Conservation (phyloP, 2,113 vertebrate genomes). For the Burhinus bistriatus region DNA sequence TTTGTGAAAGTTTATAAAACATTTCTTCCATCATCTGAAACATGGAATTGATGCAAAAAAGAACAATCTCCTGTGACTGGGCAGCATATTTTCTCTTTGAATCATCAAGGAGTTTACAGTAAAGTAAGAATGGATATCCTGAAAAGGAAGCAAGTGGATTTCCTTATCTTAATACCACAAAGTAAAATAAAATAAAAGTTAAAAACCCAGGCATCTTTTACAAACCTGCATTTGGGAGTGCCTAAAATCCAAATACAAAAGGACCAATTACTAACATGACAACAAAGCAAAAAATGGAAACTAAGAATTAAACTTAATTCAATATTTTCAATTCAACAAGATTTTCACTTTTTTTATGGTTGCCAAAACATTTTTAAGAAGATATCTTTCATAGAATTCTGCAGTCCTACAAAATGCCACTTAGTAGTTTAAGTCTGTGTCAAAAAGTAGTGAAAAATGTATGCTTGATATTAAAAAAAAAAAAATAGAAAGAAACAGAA, state of each 20-base stretch:
- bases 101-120: conserved; percentile 1
- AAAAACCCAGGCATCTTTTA: not conserved
- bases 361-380: not conserved
- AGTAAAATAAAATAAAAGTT: not conserved
- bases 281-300: not conserved
- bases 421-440: not conserved
- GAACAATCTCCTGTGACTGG: conserved; percentile 39
- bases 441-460: conserved; percentile 11
- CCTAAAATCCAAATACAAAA: conserved; percentile 28
- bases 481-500: conserved; percentile 1
- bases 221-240: not conserved
- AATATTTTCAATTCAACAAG: not conserved
- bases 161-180: not conserved
- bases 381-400: not conserved
- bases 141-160: not conserved
- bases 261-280: not conserved
- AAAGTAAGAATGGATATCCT: conserved; percentile 24
- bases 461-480: not conserved
- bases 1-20: conserved; percentile 62
- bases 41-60: conserved; percentile 59
- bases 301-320: not conserved
- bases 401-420: not conserved
- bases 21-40: conserved; percentile 56
- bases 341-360: not conserved
- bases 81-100: conserved; percentile 40